Base-by-base conservation (phyloP, 2,888 invertebrate genomes). In the Brachypalpus laphriformis region DNA sequence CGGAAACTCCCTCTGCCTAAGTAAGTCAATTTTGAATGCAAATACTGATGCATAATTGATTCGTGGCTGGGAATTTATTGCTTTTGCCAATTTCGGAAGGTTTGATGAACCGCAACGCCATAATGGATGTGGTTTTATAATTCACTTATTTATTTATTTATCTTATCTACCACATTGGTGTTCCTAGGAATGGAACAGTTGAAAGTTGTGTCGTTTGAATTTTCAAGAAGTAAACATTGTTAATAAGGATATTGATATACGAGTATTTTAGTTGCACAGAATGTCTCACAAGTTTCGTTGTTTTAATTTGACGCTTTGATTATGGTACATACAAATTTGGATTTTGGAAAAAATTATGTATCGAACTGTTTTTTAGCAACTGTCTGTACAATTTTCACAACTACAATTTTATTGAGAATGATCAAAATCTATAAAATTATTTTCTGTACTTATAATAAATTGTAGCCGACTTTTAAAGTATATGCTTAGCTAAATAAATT, bases 41-140 rank as follows among this genome's bases (percentile, higher is more conserved):
- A 85, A 85, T 85, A 40, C 56, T 81, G 76, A 76, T 85, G 81
- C 75, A 85, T 85, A 81, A 81, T 81, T 85, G 85, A 85, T 85
- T 81, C 25, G 37, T 34, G 85, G 54, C 37, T 71, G 20, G 47
- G 49, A 81, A 76, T 81, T 51, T 81, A 85, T 71, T 81, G 65
- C 45, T 61, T 71, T 71, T 59, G 20, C 40, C 75, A 61, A 65
- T 71, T 47, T 59, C n/a, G 40, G 34, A 49, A 61, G 54, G 49
- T 74, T 57, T 66, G 70, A 37, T 42, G 34, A 63, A 57, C 68
- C 63, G 37, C 56, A 56, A 25, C 18, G 22, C 14, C 37, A 3
- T 45, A 25, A 66, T 75, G 65, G 65, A 76, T 68, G 76, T 76
- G 66, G 59, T 59, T 59, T 66, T 68, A 49, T 57, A 49, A 59